A percentile compares a stretch with the other conserved stretches of the same genome.
phyloP scores from a whole-genome alignment of 2,113 vertebrate species.

The Vulpes ferrilata region DNA sequence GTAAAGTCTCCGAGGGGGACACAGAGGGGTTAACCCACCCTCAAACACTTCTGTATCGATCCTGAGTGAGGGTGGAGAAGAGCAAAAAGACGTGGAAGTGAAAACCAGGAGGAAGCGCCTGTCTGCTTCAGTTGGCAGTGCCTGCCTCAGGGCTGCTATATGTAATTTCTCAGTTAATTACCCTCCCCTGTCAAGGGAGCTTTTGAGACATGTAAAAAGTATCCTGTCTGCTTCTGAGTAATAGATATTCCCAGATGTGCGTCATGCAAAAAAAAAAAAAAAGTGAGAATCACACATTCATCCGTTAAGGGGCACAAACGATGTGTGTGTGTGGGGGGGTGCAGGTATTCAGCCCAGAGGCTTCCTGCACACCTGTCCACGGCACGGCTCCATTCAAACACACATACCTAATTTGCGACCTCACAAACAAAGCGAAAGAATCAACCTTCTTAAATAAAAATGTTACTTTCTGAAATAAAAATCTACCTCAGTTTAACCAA shows the following conservation, averaged over 20 bases:
- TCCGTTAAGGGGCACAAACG: accelerated
- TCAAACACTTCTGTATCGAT: accelerated
- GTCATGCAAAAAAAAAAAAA: no score
- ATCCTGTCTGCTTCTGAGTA: accelerated
- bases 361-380: accelerated
- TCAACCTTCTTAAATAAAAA: not conserved
- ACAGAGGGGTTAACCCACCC: not conserved
- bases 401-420: not conserved
- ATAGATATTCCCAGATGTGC: not conserved
- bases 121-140: accelerated
- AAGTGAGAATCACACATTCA: accelerated
- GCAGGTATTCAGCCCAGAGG: accelerated
- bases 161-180: not conserved
- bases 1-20: not conserved
- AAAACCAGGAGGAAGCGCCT: accelerated
- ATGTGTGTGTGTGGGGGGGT: accelerated
- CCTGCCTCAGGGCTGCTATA: accelerated
- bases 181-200: accelerated
- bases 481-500: no score
- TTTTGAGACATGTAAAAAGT: accelerated
- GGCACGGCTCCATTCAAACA: accelerated
- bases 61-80: not conserved
- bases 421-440: not conserved
- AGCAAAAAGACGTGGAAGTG: not conserved
- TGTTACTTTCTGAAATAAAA: not conserved